Conservation (phyloP, 2,888 invertebrate genomes). For the Ommatoiulus sabulosus region DNA sequence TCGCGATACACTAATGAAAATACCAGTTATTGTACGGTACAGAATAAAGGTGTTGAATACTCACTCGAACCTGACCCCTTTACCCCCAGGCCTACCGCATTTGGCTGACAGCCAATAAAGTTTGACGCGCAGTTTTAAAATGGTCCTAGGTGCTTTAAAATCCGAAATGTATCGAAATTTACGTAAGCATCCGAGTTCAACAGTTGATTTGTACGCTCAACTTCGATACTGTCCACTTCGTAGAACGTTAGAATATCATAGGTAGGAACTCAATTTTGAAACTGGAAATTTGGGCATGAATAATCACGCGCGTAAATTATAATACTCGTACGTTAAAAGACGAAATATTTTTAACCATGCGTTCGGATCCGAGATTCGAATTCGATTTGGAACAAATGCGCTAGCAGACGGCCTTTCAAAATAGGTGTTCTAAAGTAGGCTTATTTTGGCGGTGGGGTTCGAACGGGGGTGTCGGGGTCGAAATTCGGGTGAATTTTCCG, state of each 20-base stretch:
- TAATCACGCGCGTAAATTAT: too few relatives aligned
- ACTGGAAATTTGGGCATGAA: too few relatives aligned
- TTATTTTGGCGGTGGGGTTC: background rate
- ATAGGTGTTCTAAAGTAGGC: background rate
- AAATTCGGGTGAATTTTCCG: background rate
- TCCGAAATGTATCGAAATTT: too few relatives aligned
- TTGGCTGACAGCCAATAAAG: background rate
- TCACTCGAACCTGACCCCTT: background rate
- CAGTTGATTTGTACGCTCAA: too few relatives aligned
- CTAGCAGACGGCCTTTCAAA: background rate
- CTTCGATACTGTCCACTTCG: too few relatives aligned
- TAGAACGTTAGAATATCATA: too few relatives aligned
- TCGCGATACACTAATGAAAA: background rate
- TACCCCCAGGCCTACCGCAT: background rate
- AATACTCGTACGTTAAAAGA: too few relatives aligned
- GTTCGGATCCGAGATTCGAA: background rate
- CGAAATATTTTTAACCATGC: too few relatives aligned
- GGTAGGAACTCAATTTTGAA: too few relatives aligned
- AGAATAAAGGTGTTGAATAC: background rate
- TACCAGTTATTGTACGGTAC: background rate
- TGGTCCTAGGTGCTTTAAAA: background rate
- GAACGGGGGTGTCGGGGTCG: background rate
- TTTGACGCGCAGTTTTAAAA: background rate
- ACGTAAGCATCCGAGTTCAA: too few relatives aligned
- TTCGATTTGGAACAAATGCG: background rate